Percentiles rank a stretch among this genome's conserved stretches.
Evolutionary conservation across 2,113 vertebrate species (phyloP).

Genomic region (Formicarius rufipectus): DNA sequence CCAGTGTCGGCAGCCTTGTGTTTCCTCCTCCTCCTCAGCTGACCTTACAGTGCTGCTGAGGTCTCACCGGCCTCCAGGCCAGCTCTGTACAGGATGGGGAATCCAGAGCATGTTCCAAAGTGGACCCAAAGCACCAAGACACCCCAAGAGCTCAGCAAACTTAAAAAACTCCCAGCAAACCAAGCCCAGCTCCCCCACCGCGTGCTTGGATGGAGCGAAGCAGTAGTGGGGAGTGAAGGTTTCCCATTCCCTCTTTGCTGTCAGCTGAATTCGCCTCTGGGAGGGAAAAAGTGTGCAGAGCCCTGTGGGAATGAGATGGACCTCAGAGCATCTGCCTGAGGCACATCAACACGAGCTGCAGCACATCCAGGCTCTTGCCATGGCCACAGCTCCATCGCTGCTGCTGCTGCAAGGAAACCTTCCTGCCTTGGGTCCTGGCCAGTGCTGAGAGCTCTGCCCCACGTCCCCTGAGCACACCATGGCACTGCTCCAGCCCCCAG

Average conservation of each 20-base stretch:
- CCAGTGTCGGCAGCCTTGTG: neutral
- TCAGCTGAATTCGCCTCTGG: neutral
- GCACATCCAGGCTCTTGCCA: neutral
- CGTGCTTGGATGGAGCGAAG: neutral
- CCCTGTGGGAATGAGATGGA: neutral
- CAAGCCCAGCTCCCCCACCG: neutral
- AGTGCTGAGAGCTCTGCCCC: neutral
- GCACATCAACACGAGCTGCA: rapidly evolving
- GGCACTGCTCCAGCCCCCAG: neutral
- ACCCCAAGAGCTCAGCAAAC: neutral
- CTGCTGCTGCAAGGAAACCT: neutral
- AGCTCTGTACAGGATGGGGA: neutral
- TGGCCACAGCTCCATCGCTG: rapidly evolving
- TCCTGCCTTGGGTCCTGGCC: neutral
- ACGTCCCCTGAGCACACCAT: neutral
- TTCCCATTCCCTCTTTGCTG: neutral
- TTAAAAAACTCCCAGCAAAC: neutral
- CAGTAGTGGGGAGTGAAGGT: rapidly evolving
- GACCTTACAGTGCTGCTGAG: rapidly evolving
- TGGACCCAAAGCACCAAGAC: neutral
- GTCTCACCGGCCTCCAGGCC: neutral
- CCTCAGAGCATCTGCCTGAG: neutral
- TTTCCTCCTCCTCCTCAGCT: neutral
- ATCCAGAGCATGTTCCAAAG: neutral
- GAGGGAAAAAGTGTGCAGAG: neutral